phyloP scores from a whole-genome alignment of 2,888 invertebrate species.

The Globia sparganii region DNA sequence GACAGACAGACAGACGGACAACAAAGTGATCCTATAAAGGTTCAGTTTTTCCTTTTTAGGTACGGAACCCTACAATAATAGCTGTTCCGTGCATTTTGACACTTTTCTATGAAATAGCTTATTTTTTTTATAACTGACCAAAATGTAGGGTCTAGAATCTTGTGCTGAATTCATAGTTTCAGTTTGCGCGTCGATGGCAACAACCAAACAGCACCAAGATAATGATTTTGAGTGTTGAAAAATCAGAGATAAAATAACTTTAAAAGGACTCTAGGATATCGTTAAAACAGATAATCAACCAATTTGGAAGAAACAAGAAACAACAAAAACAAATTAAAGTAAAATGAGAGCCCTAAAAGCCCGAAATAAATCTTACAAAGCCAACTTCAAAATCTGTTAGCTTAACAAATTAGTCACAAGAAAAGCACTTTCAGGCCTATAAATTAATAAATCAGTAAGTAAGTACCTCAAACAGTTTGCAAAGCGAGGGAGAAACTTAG shows the following conservation, averaged over 20 bases:
- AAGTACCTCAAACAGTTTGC: conserved; percentile 27
- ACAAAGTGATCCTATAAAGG: no score
- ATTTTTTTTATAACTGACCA: no score
- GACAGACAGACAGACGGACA: no score
- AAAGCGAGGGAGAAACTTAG: conserved; percentile 26
- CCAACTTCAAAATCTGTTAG: conserved; percentile 14
- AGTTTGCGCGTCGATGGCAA: background rate
- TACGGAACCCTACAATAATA: no score
- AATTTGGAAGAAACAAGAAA: background rate
- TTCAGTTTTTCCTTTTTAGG: no score
- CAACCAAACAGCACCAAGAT: background rate
- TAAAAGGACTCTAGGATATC: background rate
- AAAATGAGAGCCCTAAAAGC: background rate
- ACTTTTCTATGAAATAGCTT: no score
- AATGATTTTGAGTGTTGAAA: background rate
- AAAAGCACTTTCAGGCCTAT: conserved; percentile 32
- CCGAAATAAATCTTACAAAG: conserved; percentile 12
- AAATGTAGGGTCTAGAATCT: no score
- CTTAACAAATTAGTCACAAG: conserved; percentile 38
- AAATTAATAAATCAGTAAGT: conserved; percentile 45
- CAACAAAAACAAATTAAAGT: background rate
- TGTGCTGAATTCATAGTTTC: no score
- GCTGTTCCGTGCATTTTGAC: no score
- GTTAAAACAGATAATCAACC: background rate
- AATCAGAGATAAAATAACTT: background rate